Evolutionary conservation across 2,888 invertebrate genomes (phyloP), one percentile per base, ranked within the genome.

Genomic region (Leptopilina myrica): DNA sequence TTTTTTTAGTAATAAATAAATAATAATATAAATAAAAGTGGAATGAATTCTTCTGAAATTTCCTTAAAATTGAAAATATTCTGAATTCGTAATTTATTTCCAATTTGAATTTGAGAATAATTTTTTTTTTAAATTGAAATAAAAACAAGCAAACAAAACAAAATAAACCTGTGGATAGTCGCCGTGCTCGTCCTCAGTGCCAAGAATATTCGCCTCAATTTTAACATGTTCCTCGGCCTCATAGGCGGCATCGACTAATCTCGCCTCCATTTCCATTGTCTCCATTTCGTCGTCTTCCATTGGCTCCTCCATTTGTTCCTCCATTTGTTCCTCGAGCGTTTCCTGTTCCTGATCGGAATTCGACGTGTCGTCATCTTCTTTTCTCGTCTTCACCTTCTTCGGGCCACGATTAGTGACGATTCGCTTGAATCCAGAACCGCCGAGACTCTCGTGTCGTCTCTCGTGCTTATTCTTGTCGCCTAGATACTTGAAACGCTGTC

Each of bases 401-500:
- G 85, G 85, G 76, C 89, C 89, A 46, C 91, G 87, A 7, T 88
- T 90, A n/a, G 88, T 86, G 6, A 90, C 89, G 67, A 90, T 90
- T 69, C 91, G 86, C 79, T 92, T 92, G 77, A 92, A 92, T 43
- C 91, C 91, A n/a, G 89, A 85, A 0, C 91, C 91, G 0, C 91
- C 91, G n/a, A 91, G 86, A 77, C 88, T 88, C 66, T 91, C 91
- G 75, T 92, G 92, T 49, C 91, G 82, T 75, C 91, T 87, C 76
- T 92, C 91, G 49, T 92, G 92, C 66, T 92, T 92, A 79, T 92
- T 92, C 64, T 91, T 92, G 64, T 92, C 92, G 1, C 91, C 92
- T 9, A 91, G 87, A 77, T 92, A 92, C 77, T 92, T 92, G 77
- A 92, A 92, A 20, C 89, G 85, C 79, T 91, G 91, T 46, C 88